Base-by-base conservation (phyloP, 1,140 invertebrate genomes). In the Mamestra configurata region DNA sequence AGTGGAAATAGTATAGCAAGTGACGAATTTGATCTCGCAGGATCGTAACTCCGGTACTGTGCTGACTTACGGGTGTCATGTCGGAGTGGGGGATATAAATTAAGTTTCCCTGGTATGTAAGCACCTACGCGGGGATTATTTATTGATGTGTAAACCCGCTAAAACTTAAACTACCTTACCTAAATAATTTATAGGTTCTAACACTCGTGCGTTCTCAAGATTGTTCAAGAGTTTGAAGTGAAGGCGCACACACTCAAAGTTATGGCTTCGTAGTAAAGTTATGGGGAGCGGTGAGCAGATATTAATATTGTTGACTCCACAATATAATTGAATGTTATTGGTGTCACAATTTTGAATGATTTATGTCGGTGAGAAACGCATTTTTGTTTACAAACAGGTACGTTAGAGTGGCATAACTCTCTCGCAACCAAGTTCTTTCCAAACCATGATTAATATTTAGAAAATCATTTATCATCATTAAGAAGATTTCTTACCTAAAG, bases 111-210 rank as follows among this genome's bases (percentile, higher is more conserved):
- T 51, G 37, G 57, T 68, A 53, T 53, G 49, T 78, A 70, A 55
- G 46, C 46, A 70, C 35, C 49, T 79, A 61, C 37, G 37, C 27
- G 51, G 46, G 43, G 64, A 75, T 83, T 80, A 81, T 84, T 82
- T 80, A 86, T 82, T 68, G 79, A 84, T 80, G 82, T 82, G 37
- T 81, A 81, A 82, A 55, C 82, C 55, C 27, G 68, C 77, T 82
- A 78, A 82, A 83, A 84, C 80, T 86, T 84, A 77, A 83, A 83
- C 81, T 80, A 83, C 71, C 59, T 80, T 71, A 55, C 75, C 75
- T 84, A 81, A 85, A 84, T 84, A 84, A 86, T 86, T 84, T 86
- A 86, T 84, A 86, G 82, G 82, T 79, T 80, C 31, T 75, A 77
- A 70, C 75, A 79, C 49, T 49, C 59, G 79, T 80, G 77, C 55